Evolutionary conservation across 2,888 invertebrate genomes (phyloP).

Genomic region (Phengaris arion): DNA sequence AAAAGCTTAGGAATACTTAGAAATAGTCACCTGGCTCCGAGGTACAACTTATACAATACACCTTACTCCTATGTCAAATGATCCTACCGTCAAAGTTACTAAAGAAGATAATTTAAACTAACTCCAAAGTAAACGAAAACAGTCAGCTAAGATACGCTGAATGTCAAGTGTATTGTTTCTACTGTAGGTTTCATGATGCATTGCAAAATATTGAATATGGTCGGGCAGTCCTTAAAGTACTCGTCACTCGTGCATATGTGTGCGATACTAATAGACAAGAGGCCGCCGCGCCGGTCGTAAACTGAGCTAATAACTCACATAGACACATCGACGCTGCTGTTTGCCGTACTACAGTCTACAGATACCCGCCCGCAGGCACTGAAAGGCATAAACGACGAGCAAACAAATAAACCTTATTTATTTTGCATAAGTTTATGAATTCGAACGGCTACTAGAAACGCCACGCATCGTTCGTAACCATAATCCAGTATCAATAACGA

Average conservation of each 20-base stretch:
- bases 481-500: conserved; percentile 50
- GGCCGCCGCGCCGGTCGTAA: conserved; percentile 60
- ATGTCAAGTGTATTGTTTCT: conserved; percentile 26
- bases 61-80: conserved; percentile 1
- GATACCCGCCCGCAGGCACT: conserved; percentile 41
- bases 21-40: no score
- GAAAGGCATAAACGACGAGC: conserved; percentile 48
- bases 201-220: conserved; percentile 30
- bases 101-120: neutral
- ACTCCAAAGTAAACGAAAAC: conserved; percentile 5
- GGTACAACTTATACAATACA: neutral
- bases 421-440: conserved; percentile 43
- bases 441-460: conserved; percentile 41
- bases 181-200: conserved; percentile 24
- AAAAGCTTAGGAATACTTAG: no score
- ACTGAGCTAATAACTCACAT: conserved; percentile 72
- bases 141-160: conserved; percentile 16
- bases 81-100: conserved; percentile 1
- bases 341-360: conserved; percentile 59
- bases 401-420: conserved; percentile 43
- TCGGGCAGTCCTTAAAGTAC: conserved; percentile 21
- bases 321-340: conserved; percentile 74
- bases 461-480: conserved; percentile 55
- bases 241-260: conserved; percentile 28
- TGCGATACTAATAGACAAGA: conserved; percentile 51